Percentiles rank a stretch among this genome's conserved stretches.
Conservation (phyloP, 2,113 vertebrate species). For the Brienomyrus longianalis region DNA sequence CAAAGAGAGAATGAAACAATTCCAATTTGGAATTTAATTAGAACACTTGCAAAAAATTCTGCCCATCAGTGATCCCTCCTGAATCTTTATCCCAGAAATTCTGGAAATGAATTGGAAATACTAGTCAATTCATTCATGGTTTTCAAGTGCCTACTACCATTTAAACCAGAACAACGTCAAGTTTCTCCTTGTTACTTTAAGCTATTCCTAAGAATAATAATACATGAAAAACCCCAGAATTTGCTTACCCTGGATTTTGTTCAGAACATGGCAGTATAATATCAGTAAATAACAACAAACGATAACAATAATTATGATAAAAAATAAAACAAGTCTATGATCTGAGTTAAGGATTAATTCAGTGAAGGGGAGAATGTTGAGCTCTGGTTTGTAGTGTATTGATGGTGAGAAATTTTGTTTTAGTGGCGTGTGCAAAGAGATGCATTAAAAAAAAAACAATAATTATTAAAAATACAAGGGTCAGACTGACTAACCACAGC, state of each 20-base stretch:
- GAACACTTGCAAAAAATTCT: constrained; percentile 92
- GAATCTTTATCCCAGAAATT: constrained; percentile 70
- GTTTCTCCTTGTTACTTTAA: constrained; percentile 92
- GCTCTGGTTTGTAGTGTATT: constrained; percentile 56
- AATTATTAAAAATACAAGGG: constrained; percentile 35
- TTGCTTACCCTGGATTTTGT: constrained; percentile 92
- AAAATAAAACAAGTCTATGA: constrained; percentile 56
- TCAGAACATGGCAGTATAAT: constrained; percentile 87
- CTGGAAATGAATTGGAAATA: constrained; percentile 76
- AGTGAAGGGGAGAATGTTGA: constrained; percentile 63
- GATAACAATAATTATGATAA: constrained; percentile 51
- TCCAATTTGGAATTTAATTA: constrained; percentile 99
- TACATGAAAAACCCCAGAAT: constrained; percentile 96
- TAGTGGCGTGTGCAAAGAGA: constrained; percentile 50
- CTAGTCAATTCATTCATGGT: constrained; percentile 59
- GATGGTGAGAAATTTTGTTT: constrained; percentile 48
- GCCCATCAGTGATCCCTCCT: constrained; percentile 80
- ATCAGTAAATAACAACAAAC: constrained; percentile 65
- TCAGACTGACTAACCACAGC: constrained; percentile 57
- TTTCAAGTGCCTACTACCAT: constrained; percentile 80
- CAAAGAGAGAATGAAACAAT: constrained; percentile 91
- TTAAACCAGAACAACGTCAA: constrained; percentile 90
- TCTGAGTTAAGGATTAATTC: constrained; percentile 64
- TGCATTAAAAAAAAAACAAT: constrained; percentile 23
- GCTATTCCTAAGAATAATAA: constrained; percentile 99